phyloP scores from a whole-genome alignment of 1,140 invertebrate species.

The Sarcophaga peregrina region DNA sequence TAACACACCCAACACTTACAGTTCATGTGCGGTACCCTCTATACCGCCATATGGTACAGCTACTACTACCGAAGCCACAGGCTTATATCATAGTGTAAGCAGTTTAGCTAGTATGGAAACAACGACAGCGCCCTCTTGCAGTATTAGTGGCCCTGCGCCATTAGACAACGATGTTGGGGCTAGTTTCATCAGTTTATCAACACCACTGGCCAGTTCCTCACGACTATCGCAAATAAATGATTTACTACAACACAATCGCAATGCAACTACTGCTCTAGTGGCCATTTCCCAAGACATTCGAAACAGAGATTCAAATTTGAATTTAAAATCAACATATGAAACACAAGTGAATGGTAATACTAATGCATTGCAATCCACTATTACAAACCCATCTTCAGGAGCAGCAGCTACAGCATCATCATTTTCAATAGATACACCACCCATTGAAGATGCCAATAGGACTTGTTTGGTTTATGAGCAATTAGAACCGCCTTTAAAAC shows the following conservation, averaged over 20 bases:
- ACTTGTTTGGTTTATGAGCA: conserved; percentile 56
- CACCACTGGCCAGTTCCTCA: conserved; percentile 58
- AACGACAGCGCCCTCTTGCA: conserved; percentile 17
- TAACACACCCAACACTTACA: conserved; percentile 48
- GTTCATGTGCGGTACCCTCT: conserved; percentile 62
- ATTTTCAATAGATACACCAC: conserved; percentile 57
- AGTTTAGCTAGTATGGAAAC: conserved; percentile 31
- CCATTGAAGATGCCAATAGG: conserved; percentile 56
- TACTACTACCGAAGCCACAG: conserved; percentile 57
- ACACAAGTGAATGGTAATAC: not conserved
- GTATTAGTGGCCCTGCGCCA: conserved; percentile 41
- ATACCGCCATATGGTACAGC: conserved; percentile 59
- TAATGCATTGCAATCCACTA: not conserved
- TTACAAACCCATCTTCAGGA: not conserved
- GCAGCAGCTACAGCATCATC: conserved; percentile 34
- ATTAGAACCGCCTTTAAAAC: conserved; percentile 53
- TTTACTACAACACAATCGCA: conserved; percentile 63
- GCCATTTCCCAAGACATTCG: conserved; percentile 52
- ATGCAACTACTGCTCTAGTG: conserved; percentile 59
- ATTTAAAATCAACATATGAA: too few species aligned
- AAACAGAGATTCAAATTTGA: not conserved
- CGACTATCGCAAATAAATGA: conserved; percentile 64
- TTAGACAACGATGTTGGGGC: conserved; percentile 38
- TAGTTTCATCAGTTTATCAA: conserved; percentile 59
- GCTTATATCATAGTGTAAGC: conserved; percentile 52